Evolutionary conservation across 2,797 vertebrate species (phyloP).

Genomic region (Hyperoplus immaculatus): DNA sequence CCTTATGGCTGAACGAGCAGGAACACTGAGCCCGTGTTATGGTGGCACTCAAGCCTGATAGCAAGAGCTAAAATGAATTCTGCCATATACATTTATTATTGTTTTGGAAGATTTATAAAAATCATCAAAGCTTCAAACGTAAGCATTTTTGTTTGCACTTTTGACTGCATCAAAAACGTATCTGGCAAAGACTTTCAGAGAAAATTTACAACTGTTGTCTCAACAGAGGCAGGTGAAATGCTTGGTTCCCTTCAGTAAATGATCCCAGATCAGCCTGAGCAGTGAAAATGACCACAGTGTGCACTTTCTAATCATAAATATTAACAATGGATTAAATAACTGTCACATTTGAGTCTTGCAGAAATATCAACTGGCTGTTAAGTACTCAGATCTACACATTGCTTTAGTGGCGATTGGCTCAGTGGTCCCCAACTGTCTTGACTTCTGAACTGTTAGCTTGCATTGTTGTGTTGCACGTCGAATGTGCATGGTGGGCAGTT

Average conservation of each 20-base stretch:
- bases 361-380: neutral
- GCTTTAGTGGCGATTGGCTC: neutral
- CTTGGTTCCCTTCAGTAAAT: neutral
- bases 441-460: too few relatives aligned
- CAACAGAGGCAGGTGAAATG: neutral
- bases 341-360: neutral
- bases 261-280: neutral
- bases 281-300: neutral
- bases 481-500: neutral
- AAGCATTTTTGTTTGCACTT: neutral
- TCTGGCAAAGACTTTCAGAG: neutral
- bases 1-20: slow-evolving; percentile 52
- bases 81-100: neutral
- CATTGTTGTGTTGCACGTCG: too few relatives aligned
- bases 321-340: neutral
- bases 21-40: slow-evolving; percentile 47
- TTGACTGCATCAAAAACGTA: neutral
- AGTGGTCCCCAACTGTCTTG: neutral
- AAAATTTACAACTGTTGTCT: neutral
- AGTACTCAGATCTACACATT: neutral
- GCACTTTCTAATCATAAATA: neutral
- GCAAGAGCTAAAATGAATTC: slow-evolving; percentile 13
- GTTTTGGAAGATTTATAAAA: slow-evolving; percentile 17
- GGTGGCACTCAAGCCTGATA: slow-evolving; percentile 14
- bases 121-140: slow-evolving; percentile 3